Evolutionary conservation across 2,113 vertebrate species (phyloP).

Genomic region (Nematolebias whitei): DNA sequence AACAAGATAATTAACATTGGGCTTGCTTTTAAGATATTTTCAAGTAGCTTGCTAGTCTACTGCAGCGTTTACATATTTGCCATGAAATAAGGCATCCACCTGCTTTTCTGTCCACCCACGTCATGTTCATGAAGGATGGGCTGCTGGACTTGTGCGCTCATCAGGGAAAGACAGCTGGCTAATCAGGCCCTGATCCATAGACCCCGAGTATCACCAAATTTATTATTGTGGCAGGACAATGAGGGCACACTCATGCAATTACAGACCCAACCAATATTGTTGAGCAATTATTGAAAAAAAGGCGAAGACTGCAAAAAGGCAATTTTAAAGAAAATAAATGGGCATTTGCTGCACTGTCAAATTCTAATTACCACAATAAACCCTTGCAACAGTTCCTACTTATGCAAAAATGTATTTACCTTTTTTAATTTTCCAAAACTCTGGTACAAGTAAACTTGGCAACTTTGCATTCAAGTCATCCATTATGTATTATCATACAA

Average conservation of each 20-base stretch:
- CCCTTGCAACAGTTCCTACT: slow-evolving; percentile 9
- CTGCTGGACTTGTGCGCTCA: slow-evolving; percentile 66
- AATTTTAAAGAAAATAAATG: slow-evolving; percentile 68
- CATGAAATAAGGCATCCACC: slow-evolving; percentile 55
- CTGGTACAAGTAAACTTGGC: not conserved
- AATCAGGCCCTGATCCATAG: slow-evolving; percentile 82
- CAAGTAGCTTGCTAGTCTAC: slow-evolving; percentile 19
- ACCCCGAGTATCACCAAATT: slow-evolving; percentile 79
- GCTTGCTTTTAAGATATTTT: not conserved
- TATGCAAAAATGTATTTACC: not conserved
- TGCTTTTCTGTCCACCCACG: slow-evolving; percentile 79
- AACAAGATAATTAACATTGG: not conserved
- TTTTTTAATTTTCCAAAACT: slow-evolving; percentile 10
- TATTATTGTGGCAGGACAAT: slow-evolving; percentile 88
- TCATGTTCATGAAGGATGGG: slow-evolving; percentile 76
- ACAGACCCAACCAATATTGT: slow-evolving; percentile 76
- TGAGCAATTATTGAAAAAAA: slow-evolving; percentile 69
- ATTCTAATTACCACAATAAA: slow-evolving; percentile 48
- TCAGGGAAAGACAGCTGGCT: slow-evolving; percentile 79
- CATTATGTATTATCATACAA: not conserved
- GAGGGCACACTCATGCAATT: slow-evolving; percentile 76
- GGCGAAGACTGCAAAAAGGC: slow-evolving; percentile 66
- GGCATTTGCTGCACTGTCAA: slow-evolving; percentile 42
- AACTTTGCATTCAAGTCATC: not conserved
- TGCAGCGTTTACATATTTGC: slow-evolving; percentile 55